Evolutionary conservation across 2,113 vertebrate species (phyloP).

Genomic region (Cervus canadensis): DNA sequence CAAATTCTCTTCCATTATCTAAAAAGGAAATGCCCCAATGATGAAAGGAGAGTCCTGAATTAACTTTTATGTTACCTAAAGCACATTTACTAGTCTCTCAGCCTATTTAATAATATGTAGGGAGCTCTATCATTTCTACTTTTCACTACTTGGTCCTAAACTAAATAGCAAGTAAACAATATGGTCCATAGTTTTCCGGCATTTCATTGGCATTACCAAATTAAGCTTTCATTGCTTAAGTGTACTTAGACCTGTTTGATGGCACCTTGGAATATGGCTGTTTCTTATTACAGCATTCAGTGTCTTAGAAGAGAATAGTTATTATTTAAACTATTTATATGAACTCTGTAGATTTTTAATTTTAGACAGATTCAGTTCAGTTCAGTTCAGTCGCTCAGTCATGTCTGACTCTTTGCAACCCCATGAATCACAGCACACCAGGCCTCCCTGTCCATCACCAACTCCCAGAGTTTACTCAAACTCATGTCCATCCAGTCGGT

Average conservation of each 20-base stretch:
- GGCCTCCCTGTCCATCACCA: too few relatives aligned
- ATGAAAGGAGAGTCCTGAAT: not conserved
- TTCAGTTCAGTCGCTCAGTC: too few relatives aligned
- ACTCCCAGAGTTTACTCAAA: too few relatives aligned
- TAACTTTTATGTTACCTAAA: not conserved
- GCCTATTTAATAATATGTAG: not conserved
- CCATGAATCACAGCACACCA: too few relatives aligned
- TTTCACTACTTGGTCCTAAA: not conserved
- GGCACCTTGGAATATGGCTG: not conserved
- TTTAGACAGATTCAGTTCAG: not conserved
- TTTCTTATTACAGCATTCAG: not conserved
- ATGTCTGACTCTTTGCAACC: too few relatives aligned
- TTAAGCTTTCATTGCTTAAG: not conserved
- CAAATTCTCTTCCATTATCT: not conserved
- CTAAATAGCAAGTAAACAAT: not conserved
- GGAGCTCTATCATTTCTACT: not conserved
- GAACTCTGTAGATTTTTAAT: not conserved
- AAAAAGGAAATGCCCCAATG: not conserved
- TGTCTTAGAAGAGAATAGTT: not conserved
- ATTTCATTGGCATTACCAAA: not conserved
- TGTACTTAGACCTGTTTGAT: not conserved
- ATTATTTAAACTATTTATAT: not conserved
- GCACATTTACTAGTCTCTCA: not conserved
- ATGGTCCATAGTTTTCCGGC: not conserved
- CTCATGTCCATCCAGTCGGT: too few relatives aligned